Base-by-base conservation (phyloP, 2,797 vertebrate species). In the Eupleurogrammus muticus region DNA sequence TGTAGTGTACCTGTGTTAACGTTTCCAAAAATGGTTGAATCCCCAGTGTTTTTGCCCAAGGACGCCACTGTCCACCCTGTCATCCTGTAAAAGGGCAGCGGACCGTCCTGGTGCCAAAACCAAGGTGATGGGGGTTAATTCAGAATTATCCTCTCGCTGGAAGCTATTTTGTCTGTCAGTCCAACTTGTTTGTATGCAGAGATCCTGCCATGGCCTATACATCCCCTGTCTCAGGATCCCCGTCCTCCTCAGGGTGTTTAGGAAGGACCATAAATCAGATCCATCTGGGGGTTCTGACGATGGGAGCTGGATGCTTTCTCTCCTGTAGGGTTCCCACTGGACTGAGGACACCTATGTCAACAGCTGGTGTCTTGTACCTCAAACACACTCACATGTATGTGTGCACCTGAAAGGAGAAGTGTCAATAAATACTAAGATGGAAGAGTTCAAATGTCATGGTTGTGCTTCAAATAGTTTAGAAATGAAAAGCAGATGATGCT, bases 401-500 rank as follows among this genome's bases (percentile, higher is more conserved):
- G 56, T 60, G 42, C 59, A 85, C 80, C 81, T 81, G 79, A 74
- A 81, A 66, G 53, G 21, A 58, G 40, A 68, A 72, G 61, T 75
- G 77, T 71, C 79, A 79, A 82, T 70, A 87, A 86, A 83, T 81
- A 75, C 23, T 63, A 50, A 60, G 19, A 77, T 51, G 56, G 47
- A 76, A 63, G 10, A 58, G 79, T 84, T 66, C 55, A 81, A 73
- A 66, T 59, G 75, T 81, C 79, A 79, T n/a, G 34, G 72, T 50
- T 35, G 12, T 58, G 5, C 13, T 55, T 70, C n/a, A 59, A 36
- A 70, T 32, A 59, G n/a, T 42, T 5, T 40, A 13, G 21, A 68
- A 73, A 86, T 69, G 20, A 69, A 62, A 77, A 83, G 19, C 69
- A 82, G 71, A 81, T 68, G 75, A 52, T 17, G 9, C 5, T 16